A percentile compares a stretch with the other conserved stretches of the same genome.
These are phyloP conservation scores for Drosophila ustulata DNA, from an alignment of 2,888 invertebrate genomes.

Conservation along the genomic window DNA sequence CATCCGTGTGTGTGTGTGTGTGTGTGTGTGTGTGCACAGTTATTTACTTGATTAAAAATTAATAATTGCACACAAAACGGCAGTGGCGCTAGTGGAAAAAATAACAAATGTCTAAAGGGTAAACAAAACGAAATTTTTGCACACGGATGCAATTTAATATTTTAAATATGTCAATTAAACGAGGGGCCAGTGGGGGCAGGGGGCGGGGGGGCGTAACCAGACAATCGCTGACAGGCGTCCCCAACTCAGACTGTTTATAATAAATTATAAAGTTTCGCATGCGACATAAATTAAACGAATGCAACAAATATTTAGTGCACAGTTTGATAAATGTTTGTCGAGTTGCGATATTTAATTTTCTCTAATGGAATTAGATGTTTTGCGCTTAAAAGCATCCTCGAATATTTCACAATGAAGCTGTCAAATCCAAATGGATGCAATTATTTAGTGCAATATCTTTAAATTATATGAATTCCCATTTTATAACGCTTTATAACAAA, in stretches of 20 bases:
- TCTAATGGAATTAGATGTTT: slow-evolving; percentile 30
- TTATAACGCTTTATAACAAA: too few species aligned
- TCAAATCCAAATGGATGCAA: slow-evolving; percentile 7
- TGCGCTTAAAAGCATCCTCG: slow-evolving; percentile 3
- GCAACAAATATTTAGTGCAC: slow-evolving; percentile 60
- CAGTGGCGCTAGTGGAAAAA: slow-evolving; percentile 13
- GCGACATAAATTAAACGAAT: slow-evolving; percentile 69
- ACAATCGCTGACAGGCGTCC: slow-evolving; percentile 69
- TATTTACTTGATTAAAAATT: slow-evolving; percentile 78
- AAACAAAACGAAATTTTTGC: slow-evolving; percentile 51
- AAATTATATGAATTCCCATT: neutral
- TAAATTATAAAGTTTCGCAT: slow-evolving; percentile 64
- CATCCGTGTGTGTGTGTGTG: slow-evolving; percentile 19
- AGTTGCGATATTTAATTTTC: slow-evolving; percentile 4
- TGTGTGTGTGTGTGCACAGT: slow-evolving; percentile 40
- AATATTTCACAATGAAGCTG: slow-evolving; percentile 18
- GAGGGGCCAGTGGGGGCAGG: neutral
- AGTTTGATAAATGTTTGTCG: slow-evolving; percentile 57
- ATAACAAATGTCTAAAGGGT: slow-evolving; percentile 52
- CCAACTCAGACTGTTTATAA: slow-evolving; percentile 62
- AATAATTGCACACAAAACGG: slow-evolving; percentile 66
- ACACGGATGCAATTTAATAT: slow-evolving; percentile 79
- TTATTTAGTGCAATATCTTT: neutral
- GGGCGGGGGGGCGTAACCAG: slow-evolving; percentile 22
- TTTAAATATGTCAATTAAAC: slow-evolving; percentile 80